Percentiles rank a stretch among this genome's conserved stretches.
These are phyloP conservation scores for Epirrhoe alternata DNA, from an alignment of 2,888 invertebrate species.

Conservation along the genomic window DNA sequence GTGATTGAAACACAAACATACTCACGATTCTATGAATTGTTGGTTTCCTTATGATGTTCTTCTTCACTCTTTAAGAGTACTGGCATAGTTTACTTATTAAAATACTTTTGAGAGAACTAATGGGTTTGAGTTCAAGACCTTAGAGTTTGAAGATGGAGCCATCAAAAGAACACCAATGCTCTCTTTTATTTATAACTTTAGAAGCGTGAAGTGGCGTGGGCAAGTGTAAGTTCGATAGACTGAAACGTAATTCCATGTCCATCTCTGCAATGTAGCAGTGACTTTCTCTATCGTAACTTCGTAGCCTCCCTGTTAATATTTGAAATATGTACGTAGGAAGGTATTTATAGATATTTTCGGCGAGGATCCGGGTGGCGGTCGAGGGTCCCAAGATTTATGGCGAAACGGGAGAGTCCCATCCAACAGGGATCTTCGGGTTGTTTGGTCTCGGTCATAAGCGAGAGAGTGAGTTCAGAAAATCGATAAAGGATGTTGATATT, in stretches of 20 bases:
- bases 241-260: background rate
- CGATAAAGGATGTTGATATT: slow-evolving; percentile 24
- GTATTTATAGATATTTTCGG: slow-evolving; percentile 84
- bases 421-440: slow-evolving; percentile 74
- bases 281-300: slow-evolving; percentile 58
- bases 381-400: slow-evolving; percentile 84
- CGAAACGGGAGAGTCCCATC: slow-evolving; percentile 83
- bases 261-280: slow-evolving; percentile 2
- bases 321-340: slow-evolving; percentile 81
- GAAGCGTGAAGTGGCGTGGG: no score
- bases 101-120: no score
- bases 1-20: no score
- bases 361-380: slow-evolving; percentile 83
- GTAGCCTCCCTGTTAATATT: slow-evolving; percentile 79
- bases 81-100: no score
- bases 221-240: background rate
- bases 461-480: slow-evolving; percentile 33
- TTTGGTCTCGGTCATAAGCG: slow-evolving; percentile 47
- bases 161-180: no score
- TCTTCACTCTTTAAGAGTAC: no score
- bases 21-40: no score
- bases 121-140: no score
- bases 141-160: no score
- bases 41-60: no score
- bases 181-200: no score